phyloP scores from a whole-genome alignment of 1,140 invertebrate species.

The Schlechtendalia chinensis region DNA sequence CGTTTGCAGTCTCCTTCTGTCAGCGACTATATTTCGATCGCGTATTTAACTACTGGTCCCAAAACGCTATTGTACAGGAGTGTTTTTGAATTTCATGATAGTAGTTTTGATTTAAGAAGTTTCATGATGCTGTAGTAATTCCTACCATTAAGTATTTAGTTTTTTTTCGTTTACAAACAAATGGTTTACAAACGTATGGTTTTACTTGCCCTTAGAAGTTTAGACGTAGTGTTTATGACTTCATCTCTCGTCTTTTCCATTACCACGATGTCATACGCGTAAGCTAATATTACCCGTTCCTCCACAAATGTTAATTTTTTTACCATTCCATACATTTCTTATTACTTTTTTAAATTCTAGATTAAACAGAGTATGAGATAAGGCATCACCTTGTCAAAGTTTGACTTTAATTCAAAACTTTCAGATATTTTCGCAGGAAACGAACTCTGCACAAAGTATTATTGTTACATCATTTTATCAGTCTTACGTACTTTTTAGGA shows the following conservation, averaged over 20 bases:
- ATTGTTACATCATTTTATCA: slow-evolving; percentile 13
- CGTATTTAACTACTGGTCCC: slow-evolving; percentile 5
- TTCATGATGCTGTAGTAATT: too few species aligned
- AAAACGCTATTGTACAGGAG: too few species aligned
- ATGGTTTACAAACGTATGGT: slow-evolving; percentile 10
- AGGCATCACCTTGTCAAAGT: slow-evolving; percentile 11
- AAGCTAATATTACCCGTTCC: slow-evolving; percentile 15
- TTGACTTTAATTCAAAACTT: slow-evolving; percentile 3
- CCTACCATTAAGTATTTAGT: too few species aligned
- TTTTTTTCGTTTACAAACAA: too few species aligned
- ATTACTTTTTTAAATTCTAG: slow-evolving; percentile 11
- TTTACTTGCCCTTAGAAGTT: slow-evolving; percentile 11
- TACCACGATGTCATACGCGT: background rate
- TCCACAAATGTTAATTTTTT: slow-evolving; percentile 19
- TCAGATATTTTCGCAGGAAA: slow-evolving; percentile 21
- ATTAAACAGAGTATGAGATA: slow-evolving; percentile 13
- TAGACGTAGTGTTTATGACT: background rate
- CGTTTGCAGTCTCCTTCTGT: too few species aligned
- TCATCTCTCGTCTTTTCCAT: slow-evolving; percentile 19
- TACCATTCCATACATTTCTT: slow-evolving; percentile 10
- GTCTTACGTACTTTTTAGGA: slow-evolving; percentile 30
- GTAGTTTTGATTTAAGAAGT: too few species aligned
- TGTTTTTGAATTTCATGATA: too few species aligned
- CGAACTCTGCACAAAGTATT: too few species aligned
- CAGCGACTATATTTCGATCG: too few species aligned